Conservation (phyloP, 2,113 vertebrate genomes). For the Macrotis lagotis region DNA sequence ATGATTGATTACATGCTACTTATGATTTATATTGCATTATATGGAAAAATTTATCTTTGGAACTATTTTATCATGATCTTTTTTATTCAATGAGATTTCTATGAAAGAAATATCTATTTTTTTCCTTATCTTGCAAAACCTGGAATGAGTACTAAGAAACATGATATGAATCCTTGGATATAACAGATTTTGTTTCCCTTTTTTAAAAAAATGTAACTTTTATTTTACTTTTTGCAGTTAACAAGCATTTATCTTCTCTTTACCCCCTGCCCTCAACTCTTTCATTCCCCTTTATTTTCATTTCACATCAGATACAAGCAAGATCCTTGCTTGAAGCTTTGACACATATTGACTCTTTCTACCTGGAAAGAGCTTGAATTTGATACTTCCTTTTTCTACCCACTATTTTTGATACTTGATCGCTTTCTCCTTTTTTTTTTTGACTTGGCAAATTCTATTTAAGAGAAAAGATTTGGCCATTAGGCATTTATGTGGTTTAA, state of each 20-base stretch:
- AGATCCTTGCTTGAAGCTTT: too few species aligned
- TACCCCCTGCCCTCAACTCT: not conserved
- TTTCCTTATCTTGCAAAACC: not conserved
- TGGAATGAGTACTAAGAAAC: not conserved
- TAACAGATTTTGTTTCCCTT: not conserved
- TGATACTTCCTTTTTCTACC: not conserved
- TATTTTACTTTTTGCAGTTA: not conserved
- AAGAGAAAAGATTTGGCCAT: not conserved
- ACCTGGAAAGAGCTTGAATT: not conserved
- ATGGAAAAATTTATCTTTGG: constrained; percentile 18
- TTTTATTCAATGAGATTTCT: not conserved
- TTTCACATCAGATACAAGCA: not conserved
- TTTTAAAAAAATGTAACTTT: not conserved
- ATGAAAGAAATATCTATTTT: not conserved
- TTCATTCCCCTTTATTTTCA: not conserved
- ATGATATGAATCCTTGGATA: not conserved
- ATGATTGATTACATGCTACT: constrained; percentile 13
- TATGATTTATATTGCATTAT: constrained; percentile 13
- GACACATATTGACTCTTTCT: too few species aligned
- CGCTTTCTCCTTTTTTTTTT: too few species aligned
- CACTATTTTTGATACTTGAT: too few species aligned
- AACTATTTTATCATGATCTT: too few species aligned
- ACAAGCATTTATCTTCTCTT: not conserved
- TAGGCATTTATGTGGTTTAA: not conserved
- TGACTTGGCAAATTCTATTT: too few species aligned